Evolutionary conservation across 2,797 vertebrate species (phyloP).

Genomic region (Anomalospiza imberbis): DNA sequence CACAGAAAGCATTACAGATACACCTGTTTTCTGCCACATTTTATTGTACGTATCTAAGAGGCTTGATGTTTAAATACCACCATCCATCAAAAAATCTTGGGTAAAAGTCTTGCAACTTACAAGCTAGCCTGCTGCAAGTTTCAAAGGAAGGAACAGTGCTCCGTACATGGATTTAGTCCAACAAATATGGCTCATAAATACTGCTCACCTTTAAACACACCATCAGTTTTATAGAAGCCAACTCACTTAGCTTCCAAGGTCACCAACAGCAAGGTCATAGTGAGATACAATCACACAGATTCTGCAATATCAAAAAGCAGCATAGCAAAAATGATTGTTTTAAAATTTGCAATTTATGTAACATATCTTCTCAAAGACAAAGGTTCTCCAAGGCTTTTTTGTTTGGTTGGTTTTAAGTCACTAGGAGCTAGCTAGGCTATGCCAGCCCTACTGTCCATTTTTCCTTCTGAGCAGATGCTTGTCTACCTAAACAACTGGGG

Average conservation of each 20-base stretch:
- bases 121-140: not conserved
- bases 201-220: not conserved
- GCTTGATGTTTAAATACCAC: not conserved
- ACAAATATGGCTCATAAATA: not conserved
- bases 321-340: not conserved
- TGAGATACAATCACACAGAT: not conserved
- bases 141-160: not conserved
- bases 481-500: not conserved
- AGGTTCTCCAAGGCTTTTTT: not conserved
- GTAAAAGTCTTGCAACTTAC: not conserved
- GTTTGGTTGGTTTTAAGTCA: not conserved
- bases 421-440: not conserved
- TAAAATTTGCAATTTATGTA: not conserved
- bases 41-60: accelerated
- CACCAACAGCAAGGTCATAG: not conserved
- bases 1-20: not conserved
- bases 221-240: not conserved
- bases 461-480: not conserved
- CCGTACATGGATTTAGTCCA: not conserved
- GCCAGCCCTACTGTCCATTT: not conserved
- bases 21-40: not conserved
- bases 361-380: not conserved
- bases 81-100: not conserved
- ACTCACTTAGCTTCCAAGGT: not conserved
- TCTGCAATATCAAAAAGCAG: not conserved